Base-by-base conservation (phyloP, 2,113 vertebrate species). In the Mesoclemmys tuberculata region DNA sequence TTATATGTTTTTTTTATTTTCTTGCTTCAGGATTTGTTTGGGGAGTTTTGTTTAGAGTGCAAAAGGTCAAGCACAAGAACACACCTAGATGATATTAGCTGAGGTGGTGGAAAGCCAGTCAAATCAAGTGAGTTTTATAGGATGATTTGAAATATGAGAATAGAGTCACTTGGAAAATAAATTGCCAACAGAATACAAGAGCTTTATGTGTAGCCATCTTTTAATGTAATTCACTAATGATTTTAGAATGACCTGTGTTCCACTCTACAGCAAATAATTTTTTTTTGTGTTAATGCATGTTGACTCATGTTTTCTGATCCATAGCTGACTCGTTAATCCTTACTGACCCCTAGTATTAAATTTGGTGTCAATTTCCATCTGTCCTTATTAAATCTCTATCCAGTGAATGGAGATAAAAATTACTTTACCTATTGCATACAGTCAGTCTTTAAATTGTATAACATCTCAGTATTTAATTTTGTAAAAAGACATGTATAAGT, bases 301-400 rank as follows among this genome's bases (percentile, higher is more conserved):
- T 94, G 89, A 22, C 87, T 96, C 89, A 68, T 95, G 93, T 87
- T 96, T 95, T 96, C 95, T 96, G 89, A 87, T 93, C 94, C 83
- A 81, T 38, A 94, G 93, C 82, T 95, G 94, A 96, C 94, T 96
- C 96, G 96, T 97, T 97, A 97, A 96, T 97, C 95, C 94, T 96
- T 95, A 74, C 94, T 97, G 96, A 96, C 93, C 92, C 86, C 87
- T 95, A 80, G 95, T 96, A 94, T 79, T 94, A 94, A 94, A 96
- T 96, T 95, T 97, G 90, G 94, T 79, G 95, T 96, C 92, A 74
- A 38, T 93, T 96, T 96, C 92, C 87, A 96, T 94, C 94, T 96
- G 92, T 96, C 56, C 56, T 88, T 95, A 94, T 96, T 97, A 96
- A 92, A 94, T 91, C 78, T 94, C 74, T 79, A 58, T 88, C 54